Base-by-base conservation (phyloP, 2,113 vertebrate genomes). In the Coregonus clupeaformis region DNA sequence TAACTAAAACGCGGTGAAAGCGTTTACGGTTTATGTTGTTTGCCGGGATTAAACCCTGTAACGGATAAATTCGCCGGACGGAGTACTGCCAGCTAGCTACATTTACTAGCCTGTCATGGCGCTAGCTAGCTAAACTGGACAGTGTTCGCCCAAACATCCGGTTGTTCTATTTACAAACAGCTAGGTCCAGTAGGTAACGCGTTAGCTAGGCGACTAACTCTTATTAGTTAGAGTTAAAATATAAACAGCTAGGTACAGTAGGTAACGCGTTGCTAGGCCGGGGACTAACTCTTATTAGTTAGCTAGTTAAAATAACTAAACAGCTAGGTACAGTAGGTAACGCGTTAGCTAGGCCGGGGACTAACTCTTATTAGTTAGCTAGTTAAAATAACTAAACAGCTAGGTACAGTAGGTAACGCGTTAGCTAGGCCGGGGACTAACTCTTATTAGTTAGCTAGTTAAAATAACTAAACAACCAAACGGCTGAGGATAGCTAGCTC, bases 81-180 rank as follows among this genome's bases (percentile, higher is more conserved):
- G 29, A 16, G 29, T 18, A 16, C 25, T 30, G 63, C 13, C 6
- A 64, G 29, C 55, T n/a, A 20, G 29, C 29, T 20, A 4, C 25
- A 20, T 20, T 5, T 9, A 36, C 18, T 11, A 67, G 30, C 16
- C 13, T 29, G 25, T 30, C 64, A 45, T 13, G 66, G 18, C 20
- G 11, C 9, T 24, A 24, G 42, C 67, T 45, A 45, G 42, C 9
- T 18, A 52, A 3, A 49, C 12, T 4, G 9, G 20, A 6, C 36
- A 36, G 59, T 79, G 47, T 82, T 85, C 59, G 82, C 77, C 89
- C 68, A 88, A 91, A 88, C 89, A 90, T 90, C 89, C 89, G 89
- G 87, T 90, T 89, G 85, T 85, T 90, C 82, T 88, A 84, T 80
- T 75, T 76, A 27, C 71, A 42, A 42, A 88, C 84, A 84, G 87